phyloP scores from a whole-genome alignment of 2,888 invertebrate genomes.

The Malthinus seriepunctatus region DNA sequence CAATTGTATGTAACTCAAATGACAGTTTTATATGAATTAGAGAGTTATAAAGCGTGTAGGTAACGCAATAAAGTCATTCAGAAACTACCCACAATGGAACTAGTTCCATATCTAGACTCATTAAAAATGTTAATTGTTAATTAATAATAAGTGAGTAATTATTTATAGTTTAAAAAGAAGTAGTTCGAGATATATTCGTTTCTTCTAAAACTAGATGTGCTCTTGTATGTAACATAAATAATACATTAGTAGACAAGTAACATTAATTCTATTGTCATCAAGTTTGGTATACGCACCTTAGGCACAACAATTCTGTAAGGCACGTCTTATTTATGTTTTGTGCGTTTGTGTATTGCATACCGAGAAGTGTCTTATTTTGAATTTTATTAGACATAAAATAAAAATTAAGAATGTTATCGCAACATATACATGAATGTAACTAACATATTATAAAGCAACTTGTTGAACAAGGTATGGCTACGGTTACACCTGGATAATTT shows the following conservation, averaged over 20 bases:
- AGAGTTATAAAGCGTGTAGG: too few relatives aligned
- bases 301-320: background rate
- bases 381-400: slow-evolving; percentile 14
- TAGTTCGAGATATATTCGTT: too few relatives aligned
- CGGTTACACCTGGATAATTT: too few relatives aligned
- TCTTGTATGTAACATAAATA: slow-evolving; percentile 35
- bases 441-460: background rate
- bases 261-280: slow-evolving; percentile 45
- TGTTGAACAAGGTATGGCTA: background rate
- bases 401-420: slow-evolving; percentile 6
- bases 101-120: too few relatives aligned
- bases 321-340: slow-evolving; percentile 1
- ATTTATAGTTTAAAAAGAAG: too few relatives aligned
- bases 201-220: too few relatives aligned
- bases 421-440: background rate
- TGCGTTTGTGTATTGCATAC: slow-evolving; percentile 3
- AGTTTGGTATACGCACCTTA: slow-evolving; percentile 5
- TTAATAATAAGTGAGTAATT: too few relatives aligned
- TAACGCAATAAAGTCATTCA: too few relatives aligned
- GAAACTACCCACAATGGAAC: too few relatives aligned
- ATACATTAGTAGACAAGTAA: slow-evolving; percentile 39
- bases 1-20: too few relatives aligned
- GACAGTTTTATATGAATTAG: too few relatives aligned
- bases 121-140: too few relatives aligned
- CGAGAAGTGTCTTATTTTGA: slow-evolving; percentile 7